Evolutionary conservation across 2,888 invertebrate species (phyloP), one percentile per base, ranked within the genome.

Genomic region (Zaprionus obscuricornis): DNA sequence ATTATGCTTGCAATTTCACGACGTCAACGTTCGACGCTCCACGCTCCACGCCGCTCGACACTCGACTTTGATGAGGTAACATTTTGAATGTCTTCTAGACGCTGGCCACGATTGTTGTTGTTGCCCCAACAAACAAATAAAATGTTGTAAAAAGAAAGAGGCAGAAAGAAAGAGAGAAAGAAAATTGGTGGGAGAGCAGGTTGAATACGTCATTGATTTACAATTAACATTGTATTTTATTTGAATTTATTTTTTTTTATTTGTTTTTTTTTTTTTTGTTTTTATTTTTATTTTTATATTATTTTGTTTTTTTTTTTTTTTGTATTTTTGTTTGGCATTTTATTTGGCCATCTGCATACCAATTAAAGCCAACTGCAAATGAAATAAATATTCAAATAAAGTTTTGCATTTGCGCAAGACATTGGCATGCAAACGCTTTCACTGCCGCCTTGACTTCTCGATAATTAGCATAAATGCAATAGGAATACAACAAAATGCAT

Each of bases 1-100:
- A 64, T 74, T 77, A 74, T 79, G 67, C 69, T 79, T 81, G 78
- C 82, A 78, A 75, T 84, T 82, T 66, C 45, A 63, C 42, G 66
- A 64, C 58, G 45, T 10, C 13, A 18, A 24, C 59, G 34, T 18
- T n/a, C 27, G 16, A 34, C 31, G 40, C n/a, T 5, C 42, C 4
- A 7, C 47, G 49, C 37, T 4, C 4, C 22, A 22, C 17, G n/a
- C n/a, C n/a, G n/a, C n/a, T n/a, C 56, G 43, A 47, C 55, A 59
- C 57, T 50, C 39, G 31, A n/a, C n/a, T n/a, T 27, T 20, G 79
- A 78, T 78, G 78, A 78, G 79, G 83, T 79, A 82, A 78, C 71
- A 33, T 29, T 27, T 16, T 43, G 36, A 4, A 31, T 18, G 33
- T 40, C 43, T 65, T 69, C 59, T 52, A 49, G 51, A 51, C 34